Base-by-base conservation (phyloP, 2,888 invertebrate species). In the Tineola bisselliella region DNA sequence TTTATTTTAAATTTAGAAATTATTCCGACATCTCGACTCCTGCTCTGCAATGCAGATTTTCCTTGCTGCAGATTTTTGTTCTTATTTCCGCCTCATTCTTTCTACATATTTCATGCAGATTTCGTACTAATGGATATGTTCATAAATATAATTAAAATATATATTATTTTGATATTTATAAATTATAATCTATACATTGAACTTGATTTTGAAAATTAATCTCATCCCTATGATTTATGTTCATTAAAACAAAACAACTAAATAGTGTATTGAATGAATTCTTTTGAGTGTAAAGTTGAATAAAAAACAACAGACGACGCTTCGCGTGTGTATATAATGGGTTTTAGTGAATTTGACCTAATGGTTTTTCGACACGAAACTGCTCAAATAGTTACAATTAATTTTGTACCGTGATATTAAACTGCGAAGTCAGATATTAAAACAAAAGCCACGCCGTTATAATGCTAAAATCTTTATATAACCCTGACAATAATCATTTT, bases 281-380 rank as follows among this genome's bases (percentile, higher is more conserved):
- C 48, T 48, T 15, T 48, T 15, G 65, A 69, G 70, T 71, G 69
- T 67, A 71, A 70, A 73, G 67, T 68, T 64, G 67, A 69, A 70
- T 64, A 68, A 65, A 68, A 66, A 65, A 63, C 64, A 63, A 65
- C 67, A 63, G 63, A 63, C 65, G 63, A 64, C 64, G 61, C 67
- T 63, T 75, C 68, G 75, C 75, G 76, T 76, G 76, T 71, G 68
- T 74, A 66, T 72, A 70, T 76, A 75, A 75, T 74, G 69, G 67
- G 65, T 69, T 71, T n/a, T 61, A 62, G 60, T 64, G 63, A 66
- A 65, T 61, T 59, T 30, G 31, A 54, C 57, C 61, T 38, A 61
- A 60, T 61, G 59, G 44, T 19, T 44, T 44, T 18, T 57, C 18
- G 58, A 18, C 61, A 61, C 61, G 61, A 61, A 59, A 58, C 58